Conservation (phyloP, 1,140 invertebrate species). For the Drosophila micromelanica region DNA sequence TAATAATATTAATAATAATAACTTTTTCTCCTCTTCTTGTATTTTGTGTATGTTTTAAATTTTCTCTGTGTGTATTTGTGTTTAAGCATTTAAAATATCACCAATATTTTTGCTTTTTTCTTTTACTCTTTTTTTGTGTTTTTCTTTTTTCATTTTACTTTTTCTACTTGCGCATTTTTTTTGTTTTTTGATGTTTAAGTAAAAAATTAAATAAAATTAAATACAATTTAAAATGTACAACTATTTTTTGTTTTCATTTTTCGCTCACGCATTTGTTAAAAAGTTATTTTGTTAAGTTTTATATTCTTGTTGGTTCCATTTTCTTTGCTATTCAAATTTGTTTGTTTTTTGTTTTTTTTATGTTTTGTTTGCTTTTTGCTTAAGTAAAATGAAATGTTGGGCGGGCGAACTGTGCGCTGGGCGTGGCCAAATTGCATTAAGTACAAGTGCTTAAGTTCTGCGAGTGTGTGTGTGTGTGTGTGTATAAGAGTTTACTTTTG, state of each 20-base stretch:
- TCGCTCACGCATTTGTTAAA: conserved; percentile 34
- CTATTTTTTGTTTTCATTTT: conserved; percentile 54
- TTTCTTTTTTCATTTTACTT: conserved; percentile 31
- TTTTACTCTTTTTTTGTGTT: conserved; percentile 57
- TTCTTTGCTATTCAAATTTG: conserved; percentile 21
- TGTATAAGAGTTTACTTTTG: conserved; percentile 8
- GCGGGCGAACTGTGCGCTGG: conserved; percentile 44
- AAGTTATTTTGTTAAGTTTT: conserved; percentile 36
- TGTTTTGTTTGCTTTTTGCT: conserved; percentile 42
- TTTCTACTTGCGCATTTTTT: conserved; percentile 49
- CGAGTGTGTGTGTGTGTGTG: conserved; percentile 17
- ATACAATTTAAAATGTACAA: conserved; percentile 81
- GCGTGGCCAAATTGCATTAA: conserved; percentile 71
- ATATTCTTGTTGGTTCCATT: conserved; percentile 70
- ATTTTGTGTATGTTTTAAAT: conserved; percentile 39
- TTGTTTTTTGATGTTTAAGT: conserved; percentile 46
- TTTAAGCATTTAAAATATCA: conserved; percentile 79
- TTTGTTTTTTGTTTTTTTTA: conserved; percentile 11
- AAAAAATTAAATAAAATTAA: conserved; percentile 75
- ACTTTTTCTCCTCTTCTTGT: conserved; percentile 51
- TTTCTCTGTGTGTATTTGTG: conserved; percentile 39
- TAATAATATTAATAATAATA: conserved; percentile 61
- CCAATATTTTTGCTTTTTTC: conserved; percentile 65
- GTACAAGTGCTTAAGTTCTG: conserved; percentile 75
- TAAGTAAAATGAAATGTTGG: conserved; percentile 69